Conservation (phyloP, 2,113 vertebrate genomes). For the chimpanzee (Pan troglodytes) region NHGRI_mPanTro3-v2.1_pri NC_072413.2:59039001-59039500, state of each 20-base stretch:
- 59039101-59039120: constrained; percentile 29
- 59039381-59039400: constrained; percentile 30
- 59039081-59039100: background rate
- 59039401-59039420: constrained; percentile 50
- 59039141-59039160: constrained; percentile 42
- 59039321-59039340: background rate
- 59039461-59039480: constrained; percentile 66
- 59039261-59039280: constrained; percentile 26
- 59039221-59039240: background rate
- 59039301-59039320: background rate
- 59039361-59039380: constrained; percentile 2
- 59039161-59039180: background rate
- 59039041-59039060: background rate
- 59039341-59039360: constrained; percentile 16
- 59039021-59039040: constrained; percentile 19
- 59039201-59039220: constrained; percentile 23
- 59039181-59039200: background rate
- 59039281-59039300: background rate
- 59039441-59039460: constrained; percentile 74
- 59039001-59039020: constrained; percentile 26
- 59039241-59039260: background rate
- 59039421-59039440: constrained; percentile 73
- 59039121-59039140: constrained; percentile 38
- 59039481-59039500: constrained; percentile 75
- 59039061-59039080: background rate